Evolutionary conservation across 2,797 vertebrate genomes (phyloP), one percentile per base, ranked within the genome.

Genomic region (Semotilus atromaculatus): DNA sequence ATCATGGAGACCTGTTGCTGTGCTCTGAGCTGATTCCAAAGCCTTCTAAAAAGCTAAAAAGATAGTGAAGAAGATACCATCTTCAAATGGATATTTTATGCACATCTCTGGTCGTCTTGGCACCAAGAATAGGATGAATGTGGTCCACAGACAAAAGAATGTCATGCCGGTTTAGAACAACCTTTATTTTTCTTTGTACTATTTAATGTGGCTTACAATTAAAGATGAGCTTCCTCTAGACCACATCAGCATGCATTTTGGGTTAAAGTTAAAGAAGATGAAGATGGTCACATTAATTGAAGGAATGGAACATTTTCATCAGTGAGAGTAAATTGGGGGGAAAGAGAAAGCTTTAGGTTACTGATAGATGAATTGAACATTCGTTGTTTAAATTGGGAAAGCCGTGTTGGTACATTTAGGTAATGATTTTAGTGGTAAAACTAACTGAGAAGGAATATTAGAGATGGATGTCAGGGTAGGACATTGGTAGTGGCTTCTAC

Each of bases 211-310:
- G 3, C 71, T 73, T 36, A 34, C n/a, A n/a, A 55, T 55, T 53
- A 23, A 13, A 75, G 21, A n/a, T n/a, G 31, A 55, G 31, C 31
- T 75, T 75, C 31, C 23, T n/a, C 11, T 11, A 36, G 73, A 75
- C 11, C 31, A 75, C 51, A 34, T 74, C 29, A 36, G 31, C 21
- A 58, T 55, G 21, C 7, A 58, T 53, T 48, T 36, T 18, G 21
- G 58, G 31, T 38, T 74, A 53, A 74, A 34, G 72, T 51, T 58
- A 76, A 76, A 76, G 13, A 74, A 34, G 10, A 74, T 53, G 72
- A 75, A 55, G 29, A 58, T 23, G 36, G 74, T 58, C 53, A 34
- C 43, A 53, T 51, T 60, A 40, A 76, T 58, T 23, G 3, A 58
- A n/a, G 9, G 21, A 67, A 68, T 38, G 66, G 66, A 68, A 38